phyloP scores from a whole-genome alignment of 2,888 invertebrate species.

The Heliconius cydno region DNA sequence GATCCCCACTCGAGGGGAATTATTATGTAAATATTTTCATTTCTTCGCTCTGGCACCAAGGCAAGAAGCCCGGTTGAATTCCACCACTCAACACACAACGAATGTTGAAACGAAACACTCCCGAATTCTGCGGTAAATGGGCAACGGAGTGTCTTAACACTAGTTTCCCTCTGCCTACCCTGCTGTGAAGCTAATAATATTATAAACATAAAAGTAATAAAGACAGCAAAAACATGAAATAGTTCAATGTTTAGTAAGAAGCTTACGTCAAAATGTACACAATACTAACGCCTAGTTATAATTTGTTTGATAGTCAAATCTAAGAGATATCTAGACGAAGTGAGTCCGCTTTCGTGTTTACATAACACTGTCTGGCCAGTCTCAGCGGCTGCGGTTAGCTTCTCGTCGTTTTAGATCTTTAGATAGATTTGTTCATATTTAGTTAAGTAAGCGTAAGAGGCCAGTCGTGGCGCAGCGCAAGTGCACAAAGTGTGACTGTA shows the following conservation, averaged over 20 bases:
- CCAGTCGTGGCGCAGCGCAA: too few species aligned
- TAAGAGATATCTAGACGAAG: conserved; percentile 32
- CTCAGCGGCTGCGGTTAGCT: conserved; percentile 23
- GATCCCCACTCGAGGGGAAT: not conserved
- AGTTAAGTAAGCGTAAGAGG: not conserved
- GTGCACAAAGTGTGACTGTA: too few species aligned
- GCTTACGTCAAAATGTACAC: conserved; percentile 11
- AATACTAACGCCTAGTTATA: conserved; percentile 22
- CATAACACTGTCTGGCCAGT: conserved; percentile 40
- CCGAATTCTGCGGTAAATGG: too few species aligned
- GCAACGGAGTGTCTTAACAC: too few species aligned
- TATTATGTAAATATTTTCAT: not conserved
- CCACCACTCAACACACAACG: too few species aligned
- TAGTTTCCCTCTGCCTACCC: too few species aligned
- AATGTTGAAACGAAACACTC: too few species aligned
- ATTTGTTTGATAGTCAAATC: conserved; percentile 34
- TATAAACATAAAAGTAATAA: too few species aligned
- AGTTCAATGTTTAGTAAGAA: conserved; percentile 25
- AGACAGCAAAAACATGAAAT: not conserved
- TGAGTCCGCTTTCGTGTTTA: conserved; percentile 39
- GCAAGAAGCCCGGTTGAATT: too few species aligned
- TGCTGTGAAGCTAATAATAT: too few species aligned
- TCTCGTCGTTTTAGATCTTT: conserved; percentile 32
- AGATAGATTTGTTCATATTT: conserved; percentile 31
- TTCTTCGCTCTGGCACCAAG: too few species aligned